A percentile compares a stretch with the other conserved stretches of the same genome.
Evolutionary conservation across 2,113 vertebrate species (phyloP).

Genomic region (Sclerurus mexicanus): DNA sequence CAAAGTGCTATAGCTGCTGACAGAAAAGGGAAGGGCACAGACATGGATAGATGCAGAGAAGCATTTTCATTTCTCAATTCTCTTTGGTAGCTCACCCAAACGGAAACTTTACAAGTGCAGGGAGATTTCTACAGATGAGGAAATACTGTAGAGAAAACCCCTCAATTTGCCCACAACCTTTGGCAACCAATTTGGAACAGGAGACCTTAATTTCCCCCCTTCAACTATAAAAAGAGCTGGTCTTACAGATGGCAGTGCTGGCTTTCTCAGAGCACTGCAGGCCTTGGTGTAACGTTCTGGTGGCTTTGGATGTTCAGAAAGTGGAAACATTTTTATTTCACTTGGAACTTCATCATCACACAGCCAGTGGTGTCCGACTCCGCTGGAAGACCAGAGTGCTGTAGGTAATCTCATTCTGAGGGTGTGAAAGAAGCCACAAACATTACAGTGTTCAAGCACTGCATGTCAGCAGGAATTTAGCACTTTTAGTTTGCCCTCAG

Average conservation of each 20-base stretch:
- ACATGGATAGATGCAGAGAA: fast-evolving
- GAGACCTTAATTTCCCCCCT: not conserved
- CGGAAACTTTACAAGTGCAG: not conserved
- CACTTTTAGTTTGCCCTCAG: not conserved
- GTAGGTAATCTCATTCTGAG: slow-evolving; percentile 29
- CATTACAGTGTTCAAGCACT: not conserved
- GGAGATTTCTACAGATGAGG: not conserved
- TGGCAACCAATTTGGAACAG: not conserved
- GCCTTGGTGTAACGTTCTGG: not conserved
- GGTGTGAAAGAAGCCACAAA: not conserved
- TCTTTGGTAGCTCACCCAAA: not conserved
- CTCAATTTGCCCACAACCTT: not conserved
- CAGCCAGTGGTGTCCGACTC: fast-evolving
- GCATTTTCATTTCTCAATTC: not conserved
- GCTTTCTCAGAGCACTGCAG: not conserved
- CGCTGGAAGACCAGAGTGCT: not conserved
- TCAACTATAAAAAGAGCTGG: not conserved
- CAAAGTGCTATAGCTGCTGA: not conserved
- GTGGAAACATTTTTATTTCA: not conserved
- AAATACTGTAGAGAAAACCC: not conserved
- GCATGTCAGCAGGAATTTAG: not conserved
- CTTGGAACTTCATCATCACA: not conserved
- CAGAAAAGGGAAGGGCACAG: not conserved
- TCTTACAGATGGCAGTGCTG: not conserved
- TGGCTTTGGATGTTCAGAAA: not conserved